Percentiles rank a stretch among this genome's conserved stretches.
These are phyloP conservation scores for Euplexia lucipara DNA, from an alignment of 2,888 invertebrate species.

Conservation along the genomic window DNA sequence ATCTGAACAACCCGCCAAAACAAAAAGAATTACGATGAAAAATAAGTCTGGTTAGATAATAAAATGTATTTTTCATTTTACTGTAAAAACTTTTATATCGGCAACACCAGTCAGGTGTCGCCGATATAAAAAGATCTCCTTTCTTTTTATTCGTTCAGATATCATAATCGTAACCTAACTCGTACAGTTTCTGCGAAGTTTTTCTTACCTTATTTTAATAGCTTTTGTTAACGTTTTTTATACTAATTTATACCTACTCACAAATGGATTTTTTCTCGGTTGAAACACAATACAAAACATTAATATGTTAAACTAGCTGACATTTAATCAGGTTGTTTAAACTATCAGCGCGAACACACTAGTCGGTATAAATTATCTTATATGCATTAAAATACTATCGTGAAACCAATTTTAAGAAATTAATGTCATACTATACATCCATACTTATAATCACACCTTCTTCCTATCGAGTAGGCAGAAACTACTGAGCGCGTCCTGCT, in stretches of 20 bases:
- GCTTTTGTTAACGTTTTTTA: not conserved
- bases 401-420: too few species aligned
- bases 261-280: not conserved
- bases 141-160: constrained; percentile 34
- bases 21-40: constrained; percentile 29
- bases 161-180: constrained; percentile 30
- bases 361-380: too few species aligned
- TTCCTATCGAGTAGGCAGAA: too few species aligned
- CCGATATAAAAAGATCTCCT: not conserved
- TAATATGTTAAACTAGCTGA: too few species aligned
- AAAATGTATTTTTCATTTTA: constrained; percentile 44
- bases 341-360: too few species aligned
- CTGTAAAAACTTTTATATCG: constrained; percentile 37
- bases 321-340: too few species aligned
- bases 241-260: not conserved
- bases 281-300: too few species aligned
- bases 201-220: constrained; percentile 6
- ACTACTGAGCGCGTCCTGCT: too few species aligned
- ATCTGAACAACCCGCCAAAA: constrained; percentile 33
- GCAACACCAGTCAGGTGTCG: constrained; percentile 31
- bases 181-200: constrained; percentile 9
- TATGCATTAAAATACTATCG: too few species aligned
- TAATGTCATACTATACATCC: too few species aligned
- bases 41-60: constrained; percentile 30
- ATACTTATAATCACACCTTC: too few species aligned